Evolutionary conservation across 1,140 invertebrate species (phyloP), one percentile per base, ranked within the genome.

Genomic region (Diorhabda sublineata): DNA sequence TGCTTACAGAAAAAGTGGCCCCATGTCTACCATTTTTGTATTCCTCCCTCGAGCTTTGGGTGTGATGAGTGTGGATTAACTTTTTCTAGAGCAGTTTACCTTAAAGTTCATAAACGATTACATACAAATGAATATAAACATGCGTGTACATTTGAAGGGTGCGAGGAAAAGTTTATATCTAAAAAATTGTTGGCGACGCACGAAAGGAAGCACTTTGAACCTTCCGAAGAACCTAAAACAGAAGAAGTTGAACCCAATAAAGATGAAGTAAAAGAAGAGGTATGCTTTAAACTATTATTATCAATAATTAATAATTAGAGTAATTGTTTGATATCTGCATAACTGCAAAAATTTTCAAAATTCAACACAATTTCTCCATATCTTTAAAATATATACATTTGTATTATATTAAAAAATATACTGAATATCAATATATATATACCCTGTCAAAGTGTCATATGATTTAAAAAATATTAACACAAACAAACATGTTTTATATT

Each of bases 1-100:
- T 95, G 93, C 81, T 78, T 93, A 3, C 91, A 94, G 72, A 94
- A 94, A 77, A 93, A 93, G 73, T 95, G 93, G 93, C 91, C 91
- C 0, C 92, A 94, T 80, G 90, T 94, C 6, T 95, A 94, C 82
- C 93, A 95, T 77, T 95, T 94, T 77, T 95, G 93, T 78, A 87
- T 90, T 69, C 92, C 92, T 26, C 91, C 92, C 4, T 82, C 85
- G 9, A 82, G 86, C 43, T 94, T 94, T 80, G 82, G 84, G 2
- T 95, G 93, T 82, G 92, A 94, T 70, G 90, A 92, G 74, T 95
- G 93, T 79, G 88, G 86, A 76, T 83, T 87, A 5, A 87, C 84
- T 65, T 94, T 94, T 77, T 85, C 88, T 2, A 87, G 84, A 76
- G 90, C 92, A 4, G 90, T 92, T n/a, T 88, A 87, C 26, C 81